Evolutionary conservation across 2,888 invertebrate species (phyloP).

Genomic region (Platycnemis pennipes): DNA sequence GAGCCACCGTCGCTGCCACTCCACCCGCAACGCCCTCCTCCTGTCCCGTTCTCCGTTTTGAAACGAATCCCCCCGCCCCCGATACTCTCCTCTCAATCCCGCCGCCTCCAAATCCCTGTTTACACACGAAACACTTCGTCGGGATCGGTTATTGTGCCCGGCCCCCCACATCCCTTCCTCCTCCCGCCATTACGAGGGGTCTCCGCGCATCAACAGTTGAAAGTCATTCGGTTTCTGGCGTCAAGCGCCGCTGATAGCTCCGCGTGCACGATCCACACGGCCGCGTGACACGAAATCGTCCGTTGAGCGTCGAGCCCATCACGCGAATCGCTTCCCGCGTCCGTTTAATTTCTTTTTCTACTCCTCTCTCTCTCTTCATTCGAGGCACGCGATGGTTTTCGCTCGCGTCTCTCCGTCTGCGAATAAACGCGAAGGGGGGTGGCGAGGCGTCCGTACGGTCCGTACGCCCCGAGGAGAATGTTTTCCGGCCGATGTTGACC

Average conservation of each 20-base stretch:
- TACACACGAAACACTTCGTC: conserved; percentile 33
- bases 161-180: background rate
- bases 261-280: background rate
- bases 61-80: background rate
- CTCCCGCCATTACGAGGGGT: background rate
- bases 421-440: background rate
- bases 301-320: background rate
- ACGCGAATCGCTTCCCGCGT: background rate
- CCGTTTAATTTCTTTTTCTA: background rate
- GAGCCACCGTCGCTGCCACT: background rate
- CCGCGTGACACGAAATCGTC: background rate
- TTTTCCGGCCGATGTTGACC: background rate
- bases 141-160: background rate
- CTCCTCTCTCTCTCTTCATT: background rate
- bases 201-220: conserved; percentile 28
- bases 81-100: conserved; percentile 10
- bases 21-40: background rate
- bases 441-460: background rate
- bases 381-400: background rate
- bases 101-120: conserved; percentile 22
- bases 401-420: background rate
- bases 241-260: too few relatives aligned
- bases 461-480: background rate
- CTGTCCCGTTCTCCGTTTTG: background rate
- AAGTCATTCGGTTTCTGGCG: conserved; percentile 2